Conservation (phyloP, 2,888 invertebrate genomes). For the Rhamnusium bicolor region DNA sequence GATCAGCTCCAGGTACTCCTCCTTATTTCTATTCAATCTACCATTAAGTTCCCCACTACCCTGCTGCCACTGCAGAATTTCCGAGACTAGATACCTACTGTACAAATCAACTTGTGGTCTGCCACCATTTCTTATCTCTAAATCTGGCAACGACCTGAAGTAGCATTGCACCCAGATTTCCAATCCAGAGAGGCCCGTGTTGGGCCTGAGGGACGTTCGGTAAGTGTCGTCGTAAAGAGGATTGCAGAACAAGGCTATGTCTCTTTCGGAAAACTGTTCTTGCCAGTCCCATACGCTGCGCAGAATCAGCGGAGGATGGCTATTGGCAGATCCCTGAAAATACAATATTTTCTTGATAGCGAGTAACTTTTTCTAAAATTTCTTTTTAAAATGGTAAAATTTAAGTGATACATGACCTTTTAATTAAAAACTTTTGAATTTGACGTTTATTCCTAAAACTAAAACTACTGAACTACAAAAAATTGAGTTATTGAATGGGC, state of each 20-base stretch:
- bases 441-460: no score
- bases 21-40: conserved; percentile 60
- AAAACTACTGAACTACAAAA: no score
- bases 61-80: conserved; percentile 71
- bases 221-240: conserved; percentile 78
- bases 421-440: no score
- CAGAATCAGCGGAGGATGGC: conserved; percentile 73
- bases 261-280: conserved; percentile 87
- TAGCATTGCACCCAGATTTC: conserved; percentile 92
- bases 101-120: conserved; percentile 75
- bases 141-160: conserved; percentile 89
- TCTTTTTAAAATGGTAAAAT: no score
- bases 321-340: conserved; percentile 68
- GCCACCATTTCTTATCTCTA: conserved; percentile 85
- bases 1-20: conserved; percentile 65
- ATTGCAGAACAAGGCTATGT: conserved; percentile 88
- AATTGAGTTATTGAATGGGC: no score
- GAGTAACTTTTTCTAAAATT: no score
- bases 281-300: conserved; percentile 94
- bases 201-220: conserved; percentile 71
- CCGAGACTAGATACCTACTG: conserved; percentile 69
- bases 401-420: no score
- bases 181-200: conserved; percentile 74
- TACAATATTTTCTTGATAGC: neutral
- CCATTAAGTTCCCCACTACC: conserved; percentile 59